Conservation (phyloP, 2,888 invertebrate genomes). For the Baccha elongata region DNA sequence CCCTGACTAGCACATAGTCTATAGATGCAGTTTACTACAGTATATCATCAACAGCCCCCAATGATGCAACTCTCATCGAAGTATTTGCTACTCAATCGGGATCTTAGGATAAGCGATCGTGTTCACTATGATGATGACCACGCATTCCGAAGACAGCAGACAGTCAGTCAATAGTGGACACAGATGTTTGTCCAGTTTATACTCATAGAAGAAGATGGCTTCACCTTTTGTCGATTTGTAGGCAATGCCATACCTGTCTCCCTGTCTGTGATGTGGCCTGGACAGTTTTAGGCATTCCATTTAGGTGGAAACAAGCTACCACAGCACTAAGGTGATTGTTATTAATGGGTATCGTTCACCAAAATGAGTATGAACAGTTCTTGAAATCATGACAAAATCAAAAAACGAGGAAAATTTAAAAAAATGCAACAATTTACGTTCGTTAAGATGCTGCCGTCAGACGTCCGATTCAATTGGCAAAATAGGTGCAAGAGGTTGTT, state of each 20-base stretch:
- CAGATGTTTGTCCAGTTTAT: conserved; percentile 9
- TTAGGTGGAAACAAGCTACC: conserved; percentile 35
- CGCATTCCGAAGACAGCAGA: conserved; percentile 14
- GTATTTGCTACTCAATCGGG: conserved; percentile 36
- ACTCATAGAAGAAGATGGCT: conserved; percentile 56
- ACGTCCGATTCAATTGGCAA: too few relatives aligned
- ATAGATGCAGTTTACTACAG: background rate
- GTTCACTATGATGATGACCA: conserved; percentile 10
- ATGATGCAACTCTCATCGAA: conserved; percentile 49
- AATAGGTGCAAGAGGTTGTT: too few relatives aligned
- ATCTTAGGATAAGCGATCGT: conserved; percentile 33
- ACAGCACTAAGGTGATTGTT: conserved; percentile 25
- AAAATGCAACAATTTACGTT: too few relatives aligned
- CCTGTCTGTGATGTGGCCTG: conserved; percentile 15
- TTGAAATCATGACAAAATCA: too few relatives aligned
- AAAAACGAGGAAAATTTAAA: too few relatives aligned
- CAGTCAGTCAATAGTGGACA: background rate
- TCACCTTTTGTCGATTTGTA: conserved; percentile 31
- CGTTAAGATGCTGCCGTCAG: too few relatives aligned
- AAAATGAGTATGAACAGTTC: too few relatives aligned
- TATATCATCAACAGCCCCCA: too few relatives aligned
- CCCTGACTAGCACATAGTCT: conserved; percentile 49
- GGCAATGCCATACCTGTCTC: conserved; percentile 18
- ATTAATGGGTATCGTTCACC: conserved; percentile 26
- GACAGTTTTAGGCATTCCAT: conserved; percentile 17